Base-by-base conservation (phyloP, 2,113 vertebrate species). In the Sphaerodactylus townsendi region DNA sequence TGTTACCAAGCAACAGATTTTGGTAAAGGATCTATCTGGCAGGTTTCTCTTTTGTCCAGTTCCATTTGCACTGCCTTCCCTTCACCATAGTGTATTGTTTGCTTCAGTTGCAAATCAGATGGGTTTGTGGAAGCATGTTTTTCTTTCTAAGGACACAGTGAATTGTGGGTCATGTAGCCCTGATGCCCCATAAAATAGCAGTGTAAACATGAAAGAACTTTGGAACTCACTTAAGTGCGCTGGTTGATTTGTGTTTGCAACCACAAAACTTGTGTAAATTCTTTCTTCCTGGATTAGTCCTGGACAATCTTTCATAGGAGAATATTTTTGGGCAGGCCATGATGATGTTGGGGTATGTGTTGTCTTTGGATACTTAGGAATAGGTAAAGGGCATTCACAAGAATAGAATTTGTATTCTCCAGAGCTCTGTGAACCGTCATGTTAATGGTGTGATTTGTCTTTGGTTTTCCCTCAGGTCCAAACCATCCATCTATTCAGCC, bases 361-460 rank as follows among this genome's bases (percentile, higher is more conserved):
- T 3, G 44, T 3, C 25, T 53, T 23, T 53, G 78, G 35, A 44
- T 75, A 85, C 82, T 72, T 0, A 0, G 82, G 44, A 39, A 0
- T 35, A 64, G 50, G n/a, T 70, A 80, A 79, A 50, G 0, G 2
- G 82, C 59, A 44, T 53, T 82, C 28, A 39, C n/a, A 50, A 53
- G 64, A 46, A 23, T 81, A 13, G 69, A 86, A 88, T 85, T 75
- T 89, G 37, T 82, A 28, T 89, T 87, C 85, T 87, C 73, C 71
- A 90, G 39, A 87, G 79, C 78, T 79, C 77, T 33, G 89, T 91
- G 83, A 82, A 88, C 88, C 21, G 78, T 90, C 35, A 82, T 85
- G 85, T 90, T 85, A 89, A 79, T 90, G 90, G 89, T 72, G 78
- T 64, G 50, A 77, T 93, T 94, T 88, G 85, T 89, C 85, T 89